These are phyloP conservation scores for Maconellicoccus hirsutus DNA, from an alignment of 1,140 invertebrate species.

Conservation along the genomic window DNA sequence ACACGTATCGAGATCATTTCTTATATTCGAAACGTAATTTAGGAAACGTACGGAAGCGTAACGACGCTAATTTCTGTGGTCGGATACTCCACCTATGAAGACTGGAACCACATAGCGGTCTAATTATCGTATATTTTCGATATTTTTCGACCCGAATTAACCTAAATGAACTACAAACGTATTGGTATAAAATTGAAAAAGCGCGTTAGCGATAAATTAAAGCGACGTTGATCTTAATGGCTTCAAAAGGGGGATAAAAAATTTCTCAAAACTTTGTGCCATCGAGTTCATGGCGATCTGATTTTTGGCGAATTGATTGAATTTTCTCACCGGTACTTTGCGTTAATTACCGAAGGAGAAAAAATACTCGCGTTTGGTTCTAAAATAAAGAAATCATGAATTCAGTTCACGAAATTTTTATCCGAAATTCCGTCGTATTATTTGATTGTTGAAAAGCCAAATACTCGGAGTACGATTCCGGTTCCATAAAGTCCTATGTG, in stretches of 20 bases:
- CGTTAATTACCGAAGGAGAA: too few species aligned
- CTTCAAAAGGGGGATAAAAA: too few species aligned
- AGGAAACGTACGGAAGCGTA: background rate
- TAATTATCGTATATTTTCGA: background rate
- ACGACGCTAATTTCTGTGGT: background rate
- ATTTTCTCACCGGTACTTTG: too few species aligned
- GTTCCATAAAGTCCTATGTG: background rate
- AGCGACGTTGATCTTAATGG: too few species aligned
- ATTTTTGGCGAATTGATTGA: too few species aligned
- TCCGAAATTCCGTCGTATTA: background rate
- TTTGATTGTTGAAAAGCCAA: background rate
- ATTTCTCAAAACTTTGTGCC: too few species aligned
- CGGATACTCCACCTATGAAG: background rate
- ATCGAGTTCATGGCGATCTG: too few species aligned
- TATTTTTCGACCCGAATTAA: too few species aligned
- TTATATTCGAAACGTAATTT: background rate
- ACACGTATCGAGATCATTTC: background rate
- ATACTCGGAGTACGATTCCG: background rate
- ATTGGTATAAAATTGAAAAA: too few species aligned
- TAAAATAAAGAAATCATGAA: background rate
- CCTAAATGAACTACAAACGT: too few species aligned
- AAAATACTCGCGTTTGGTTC: too few species aligned
- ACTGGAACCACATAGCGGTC: background rate
- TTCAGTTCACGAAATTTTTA: slow-evolving; percentile 9
- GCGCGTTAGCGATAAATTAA: too few species aligned